phyloP scores from a whole-genome alignment of 1,140 invertebrate species.

The Oreohelix idahoensis region DNA sequence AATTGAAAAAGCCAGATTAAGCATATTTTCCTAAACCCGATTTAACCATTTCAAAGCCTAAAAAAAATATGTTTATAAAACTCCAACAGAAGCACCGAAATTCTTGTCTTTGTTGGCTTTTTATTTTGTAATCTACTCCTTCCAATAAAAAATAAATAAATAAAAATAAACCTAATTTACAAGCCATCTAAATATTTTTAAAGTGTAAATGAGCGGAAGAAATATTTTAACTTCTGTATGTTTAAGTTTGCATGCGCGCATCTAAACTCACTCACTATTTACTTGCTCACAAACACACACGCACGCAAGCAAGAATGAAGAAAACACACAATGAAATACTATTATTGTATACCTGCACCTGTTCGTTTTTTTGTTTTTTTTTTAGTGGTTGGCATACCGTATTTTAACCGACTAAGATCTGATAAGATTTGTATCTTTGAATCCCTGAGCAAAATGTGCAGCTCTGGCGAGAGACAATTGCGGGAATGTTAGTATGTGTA shows the following conservation, averaged over 20 bases:
- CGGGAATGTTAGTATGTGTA: background rate
- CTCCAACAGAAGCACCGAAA: background rate
- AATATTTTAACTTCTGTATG: background rate
- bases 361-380: background rate
- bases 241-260: background rate
- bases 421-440: background rate
- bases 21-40: background rate
- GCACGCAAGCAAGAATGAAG: background rate
- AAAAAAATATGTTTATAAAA: background rate
- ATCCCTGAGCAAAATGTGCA: background rate
- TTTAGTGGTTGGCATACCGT: background rate
- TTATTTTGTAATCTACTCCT: background rate
- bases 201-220: background rate
- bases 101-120: background rate
- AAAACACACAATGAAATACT: background rate
- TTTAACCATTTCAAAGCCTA: background rate
- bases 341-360: background rate
- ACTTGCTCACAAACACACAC: background rate
- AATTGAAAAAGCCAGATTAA: background rate
- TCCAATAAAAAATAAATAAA: too few relatives aligned
- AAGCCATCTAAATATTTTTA: background rate
- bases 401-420: background rate
- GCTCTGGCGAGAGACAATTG: background rate
- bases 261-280: background rate
- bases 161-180: background rate